Percentiles rank a stretch among this genome's conserved stretches.
Evolutionary conservation across 2,797 vertebrate species (phyloP).

Genomic region (Alcedo atthis): DNA sequence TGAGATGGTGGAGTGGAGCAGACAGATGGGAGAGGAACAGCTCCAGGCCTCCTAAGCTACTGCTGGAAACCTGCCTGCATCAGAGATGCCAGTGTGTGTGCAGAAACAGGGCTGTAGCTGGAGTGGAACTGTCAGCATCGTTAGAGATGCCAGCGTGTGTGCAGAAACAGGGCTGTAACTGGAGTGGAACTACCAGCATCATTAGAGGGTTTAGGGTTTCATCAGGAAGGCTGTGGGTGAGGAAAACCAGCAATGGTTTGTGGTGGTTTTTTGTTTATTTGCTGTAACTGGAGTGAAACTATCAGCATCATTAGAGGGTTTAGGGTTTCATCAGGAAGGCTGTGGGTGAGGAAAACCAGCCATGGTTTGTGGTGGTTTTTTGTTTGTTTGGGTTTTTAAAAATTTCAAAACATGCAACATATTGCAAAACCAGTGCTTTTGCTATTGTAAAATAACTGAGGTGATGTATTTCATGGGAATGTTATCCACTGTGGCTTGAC

Average conservation of each 20-base stretch:
- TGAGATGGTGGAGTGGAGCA: not conserved
- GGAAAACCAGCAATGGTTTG: not conserved
- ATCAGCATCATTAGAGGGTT: not conserved
- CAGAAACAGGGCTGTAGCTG: not conserved
- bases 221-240: not conserved
- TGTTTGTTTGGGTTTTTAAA: not conserved
- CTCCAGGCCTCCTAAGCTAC: not conserved
- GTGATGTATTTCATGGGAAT: not conserved
- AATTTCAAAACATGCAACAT: not conserved
- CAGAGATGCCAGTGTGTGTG: not conserved
- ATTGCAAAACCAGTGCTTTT: not conserved
- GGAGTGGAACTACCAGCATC: not conserved
- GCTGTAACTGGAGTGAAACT: not conserved
- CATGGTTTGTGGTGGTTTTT: not conserved
- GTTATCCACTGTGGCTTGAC: not conserved
- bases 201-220: not conserved
- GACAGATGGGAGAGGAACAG: not conserved
- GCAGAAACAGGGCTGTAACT: not conserved
- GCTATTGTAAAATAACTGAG: not conserved
- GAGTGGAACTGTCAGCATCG: no score
- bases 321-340: slow-evolving; percentile 4
- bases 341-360: not conserved
- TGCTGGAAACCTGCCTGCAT: not conserved
- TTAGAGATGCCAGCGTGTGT: not conserved
- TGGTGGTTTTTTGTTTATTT: not conserved